A percentile compares a stretch with the other conserved stretches of the same genome.
Conservation (phyloP, 2,888 invertebrate genomes). For the Podabrus alpinus region DNA sequence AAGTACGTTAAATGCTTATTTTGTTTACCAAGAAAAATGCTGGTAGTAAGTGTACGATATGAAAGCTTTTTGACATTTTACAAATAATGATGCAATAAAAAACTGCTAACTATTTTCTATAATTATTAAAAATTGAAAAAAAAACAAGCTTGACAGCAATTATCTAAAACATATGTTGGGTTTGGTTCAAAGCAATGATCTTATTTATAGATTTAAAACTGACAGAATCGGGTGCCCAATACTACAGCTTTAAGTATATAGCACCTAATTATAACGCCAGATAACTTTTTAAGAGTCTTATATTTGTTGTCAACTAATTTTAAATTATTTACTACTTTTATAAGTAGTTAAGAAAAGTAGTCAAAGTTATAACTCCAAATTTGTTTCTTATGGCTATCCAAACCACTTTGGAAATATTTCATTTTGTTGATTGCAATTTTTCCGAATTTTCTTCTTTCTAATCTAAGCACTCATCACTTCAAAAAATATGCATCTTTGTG, state of each 20-base stretch:
- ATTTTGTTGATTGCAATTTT: neutral
- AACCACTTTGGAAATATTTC: neutral
- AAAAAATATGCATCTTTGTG: too few relatives aligned
- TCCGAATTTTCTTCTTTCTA: neutral
- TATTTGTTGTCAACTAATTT: conserved; percentile 1
- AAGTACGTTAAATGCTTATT: neutral
- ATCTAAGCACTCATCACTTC: too few relatives aligned
- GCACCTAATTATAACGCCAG: conserved; percentile 50
- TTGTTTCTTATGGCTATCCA: neutral
- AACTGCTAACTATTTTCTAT: conserved; percentile 7
- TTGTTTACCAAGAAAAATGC: neutral
- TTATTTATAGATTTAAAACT: conserved; percentile 49
- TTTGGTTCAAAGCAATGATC: conserved; percentile 39
- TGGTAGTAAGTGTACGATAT: neutral
- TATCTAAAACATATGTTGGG: conserved; percentile 46
- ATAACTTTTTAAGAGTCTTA: conserved; percentile 40
- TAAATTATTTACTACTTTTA: neutral
- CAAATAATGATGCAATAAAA: neutral
- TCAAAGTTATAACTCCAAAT: neutral
- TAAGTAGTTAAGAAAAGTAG: neutral
- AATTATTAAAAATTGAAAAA: conserved; percentile 12
- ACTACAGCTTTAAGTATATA: conserved; percentile 49
- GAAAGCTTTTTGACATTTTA: neutral
- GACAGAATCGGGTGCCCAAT: conserved; percentile 47
- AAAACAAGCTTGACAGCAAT: conserved; percentile 43